Evolutionary conservation across 2,888 invertebrate species (phyloP), one percentile per base, ranked within the genome.

Genomic region (Cryptocephalus moraei): DNA sequence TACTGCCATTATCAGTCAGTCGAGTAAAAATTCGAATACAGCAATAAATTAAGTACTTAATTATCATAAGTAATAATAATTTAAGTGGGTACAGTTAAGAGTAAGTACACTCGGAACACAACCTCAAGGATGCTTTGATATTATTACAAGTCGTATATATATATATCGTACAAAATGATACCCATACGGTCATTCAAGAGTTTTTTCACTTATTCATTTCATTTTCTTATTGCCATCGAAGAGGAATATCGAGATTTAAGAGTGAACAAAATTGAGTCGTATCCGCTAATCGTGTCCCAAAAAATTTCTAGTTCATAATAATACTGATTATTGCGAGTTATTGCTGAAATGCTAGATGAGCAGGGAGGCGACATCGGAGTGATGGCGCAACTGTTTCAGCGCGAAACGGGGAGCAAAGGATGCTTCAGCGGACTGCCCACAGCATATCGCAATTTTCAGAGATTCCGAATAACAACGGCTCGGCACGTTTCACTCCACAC

Each of bases 251-350:
- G 49, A 47, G 48, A 43, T 48, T 41, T 38, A 22, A 22, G 39
- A 44, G 36, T 41, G 22, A 22, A 22, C 2, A 22, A 22, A 4
- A 22, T 22, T 22, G 22, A 22, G 22, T 22, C 22, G 22, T 22
- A 22, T 22, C 22, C 22, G 22, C 22, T 6, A 22, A 22, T 22
- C 22, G 22, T 22, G 22, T 22, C 22, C 22, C 22, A 22, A 22
- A 22, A 22, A 22, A 36, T 36, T 36, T 36, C 36, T n/a, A 12
- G 12, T 11, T 11, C 12, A 11, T 36, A 36, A 36, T 72, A 72
- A 72, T 72, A 72, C 72, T 72, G 72, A 70, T 73, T 73, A 73
- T 73, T 73, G 73, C 73, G 70, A 73, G 72, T 73, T 73, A 73
- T 73, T 73, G 73, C 73, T 73, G 52, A 69, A 68, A 69, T 67